Conservation (phyloP, 2,888 invertebrate species). For the Drosophila prolongata region DNA sequence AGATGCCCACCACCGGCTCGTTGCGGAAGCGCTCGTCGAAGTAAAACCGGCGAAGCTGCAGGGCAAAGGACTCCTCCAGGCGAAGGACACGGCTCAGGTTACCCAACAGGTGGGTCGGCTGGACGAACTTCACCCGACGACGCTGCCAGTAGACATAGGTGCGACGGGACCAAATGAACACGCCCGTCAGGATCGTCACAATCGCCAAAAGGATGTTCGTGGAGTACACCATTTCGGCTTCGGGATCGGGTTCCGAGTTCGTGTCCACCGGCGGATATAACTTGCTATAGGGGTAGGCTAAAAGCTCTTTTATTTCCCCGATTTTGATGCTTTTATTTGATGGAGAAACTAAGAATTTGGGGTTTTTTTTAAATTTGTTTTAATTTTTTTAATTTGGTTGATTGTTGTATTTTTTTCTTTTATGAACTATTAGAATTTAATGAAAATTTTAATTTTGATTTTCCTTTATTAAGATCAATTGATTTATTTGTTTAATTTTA, state of each 20-base stretch:
- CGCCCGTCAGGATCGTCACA: conserved; percentile 74
- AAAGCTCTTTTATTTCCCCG: conserved; percentile 2
- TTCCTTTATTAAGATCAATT: no score
- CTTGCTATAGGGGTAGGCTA: conserved; percentile 13
- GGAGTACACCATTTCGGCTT: conserved; percentile 73
- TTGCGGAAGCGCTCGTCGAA: conserved; percentile 70
- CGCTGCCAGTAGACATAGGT: conserved; percentile 84
- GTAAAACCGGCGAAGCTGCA: conserved; percentile 83
- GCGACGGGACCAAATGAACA: conserved; percentile 81
- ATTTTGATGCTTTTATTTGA: neutral
- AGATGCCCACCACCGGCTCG: conserved; percentile 82
- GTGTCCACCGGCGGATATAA: conserved; percentile 13
- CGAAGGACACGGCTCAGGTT: conserved; percentile 83
- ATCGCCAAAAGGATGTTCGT: conserved; percentile 77
- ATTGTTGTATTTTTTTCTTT: no score
- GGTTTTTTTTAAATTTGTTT: no score
- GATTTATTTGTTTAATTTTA: no score
- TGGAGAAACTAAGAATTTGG: no score
- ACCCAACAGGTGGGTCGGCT: conserved; percentile 84
- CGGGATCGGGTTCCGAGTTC: neutral
- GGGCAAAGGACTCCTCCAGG: conserved; percentile 78
- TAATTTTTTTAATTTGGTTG: no score
- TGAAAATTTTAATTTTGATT: no score
- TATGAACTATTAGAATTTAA: no score
- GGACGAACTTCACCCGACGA: conserved; percentile 82